These are phyloP conservation scores for Palaemon carinicauda DNA, from an alignment of 1,140 invertebrate genomes.

Conservation along the genomic window DNA sequence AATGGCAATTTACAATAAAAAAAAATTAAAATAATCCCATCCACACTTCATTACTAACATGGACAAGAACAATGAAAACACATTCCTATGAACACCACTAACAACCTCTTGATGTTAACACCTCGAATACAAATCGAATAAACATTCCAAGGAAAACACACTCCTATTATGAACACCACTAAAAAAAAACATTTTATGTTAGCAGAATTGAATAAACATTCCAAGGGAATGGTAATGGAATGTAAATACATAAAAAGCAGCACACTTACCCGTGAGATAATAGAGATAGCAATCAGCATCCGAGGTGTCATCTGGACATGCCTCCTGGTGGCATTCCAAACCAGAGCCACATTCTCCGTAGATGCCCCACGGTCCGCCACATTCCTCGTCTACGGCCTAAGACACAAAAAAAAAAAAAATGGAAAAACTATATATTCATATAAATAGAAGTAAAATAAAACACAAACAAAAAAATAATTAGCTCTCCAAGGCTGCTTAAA, in stretches of 20 bases:
- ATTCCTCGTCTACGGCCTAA: constrained; percentile 15
- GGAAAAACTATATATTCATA: not conserved
- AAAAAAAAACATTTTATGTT: not conserved
- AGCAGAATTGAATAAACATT: not conserved
- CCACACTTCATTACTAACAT: too few relatives aligned
- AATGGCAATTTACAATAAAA: too few relatives aligned
- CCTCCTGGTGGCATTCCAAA: constrained; percentile 22
- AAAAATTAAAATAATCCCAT: too few relatives aligned
- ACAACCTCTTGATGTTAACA: too few relatives aligned
- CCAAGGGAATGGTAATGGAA: not conserved
- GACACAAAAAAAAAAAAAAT: not conserved
- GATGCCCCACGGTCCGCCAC: constrained; percentile 23
- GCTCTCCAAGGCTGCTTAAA: too few relatives aligned
- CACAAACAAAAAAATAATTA: not conserved
- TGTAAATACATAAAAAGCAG: not conserved
- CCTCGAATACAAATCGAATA: too few relatives aligned
- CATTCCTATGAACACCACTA: too few relatives aligned
- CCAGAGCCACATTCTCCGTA: constrained; percentile 15
- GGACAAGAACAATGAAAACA: too few relatives aligned
- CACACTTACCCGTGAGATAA: constrained; percentile 8
- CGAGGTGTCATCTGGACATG: not conserved
- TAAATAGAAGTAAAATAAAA: too few relatives aligned
- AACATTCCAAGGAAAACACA: too few relatives aligned
- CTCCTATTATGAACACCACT: not conserved
- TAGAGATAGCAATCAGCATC: constrained; percentile 13